A percentile compares a stretch with the other conserved stretches of the same genome.
Evolutionary conservation across 2,113 vertebrate genomes (phyloP).

Genomic region (Trichomycterus rosablanca): DNA sequence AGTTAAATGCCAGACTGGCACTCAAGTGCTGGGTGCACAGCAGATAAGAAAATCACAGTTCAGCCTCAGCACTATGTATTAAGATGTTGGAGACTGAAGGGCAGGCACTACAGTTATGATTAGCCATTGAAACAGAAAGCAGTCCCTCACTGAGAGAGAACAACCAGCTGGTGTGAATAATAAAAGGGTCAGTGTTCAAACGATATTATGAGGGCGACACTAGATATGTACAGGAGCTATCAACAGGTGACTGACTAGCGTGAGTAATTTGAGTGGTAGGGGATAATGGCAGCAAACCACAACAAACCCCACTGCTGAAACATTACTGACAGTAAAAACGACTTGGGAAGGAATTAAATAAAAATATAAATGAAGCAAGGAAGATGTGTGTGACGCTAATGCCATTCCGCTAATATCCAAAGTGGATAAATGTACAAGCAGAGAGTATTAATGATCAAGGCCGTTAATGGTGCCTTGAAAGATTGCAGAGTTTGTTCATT

Average conservation of each 20-base stretch:
- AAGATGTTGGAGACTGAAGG: conserved; percentile 30
- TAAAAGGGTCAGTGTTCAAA: conserved; percentile 25
- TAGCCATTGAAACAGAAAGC: conserved; percentile 41
- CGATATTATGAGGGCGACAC: background rate
- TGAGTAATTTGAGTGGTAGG: conserved; percentile 25
- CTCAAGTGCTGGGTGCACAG: conserved; percentile 33
- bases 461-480: conserved; percentile 6
- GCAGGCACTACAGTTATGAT: conserved; percentile 41
- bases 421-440: no score
- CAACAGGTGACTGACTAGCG: conserved; percentile 19
- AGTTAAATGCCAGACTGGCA: conserved; percentile 7
- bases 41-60: conserved; percentile 43
- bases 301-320: background rate
- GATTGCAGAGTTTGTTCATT: conserved; percentile 54
- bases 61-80: conserved; percentile 28
- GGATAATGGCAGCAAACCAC: conserved; percentile 27
- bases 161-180: conserved; percentile 23
- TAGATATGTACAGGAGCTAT: background rate
- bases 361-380: background rate
- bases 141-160: conserved; percentile 21
- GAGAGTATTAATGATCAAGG: conserved; percentile 21
- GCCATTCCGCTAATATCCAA: background rate
- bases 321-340: background rate
- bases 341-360: no score
- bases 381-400: background rate